These are phyloP conservation scores for Coelinius sp. DNA, from an alignment of 2,888 invertebrate genomes.

Conservation along the genomic window DNA sequence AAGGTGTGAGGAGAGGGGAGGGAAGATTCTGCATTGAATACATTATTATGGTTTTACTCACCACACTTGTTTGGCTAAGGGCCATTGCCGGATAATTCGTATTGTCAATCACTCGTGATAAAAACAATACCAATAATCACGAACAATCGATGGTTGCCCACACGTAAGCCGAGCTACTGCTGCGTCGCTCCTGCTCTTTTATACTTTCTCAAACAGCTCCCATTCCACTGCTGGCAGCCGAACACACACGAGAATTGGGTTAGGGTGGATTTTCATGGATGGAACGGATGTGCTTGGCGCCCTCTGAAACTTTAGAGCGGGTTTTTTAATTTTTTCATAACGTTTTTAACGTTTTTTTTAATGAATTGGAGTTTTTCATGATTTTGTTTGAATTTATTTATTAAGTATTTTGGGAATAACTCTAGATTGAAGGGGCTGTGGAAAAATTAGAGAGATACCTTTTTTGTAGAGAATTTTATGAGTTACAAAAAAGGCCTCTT, in stretches of 20 bases:
- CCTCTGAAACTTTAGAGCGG: background rate
- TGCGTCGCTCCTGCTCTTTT: constrained; percentile 66
- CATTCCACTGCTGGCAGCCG: constrained; percentile 53
- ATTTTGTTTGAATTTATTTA: too few species aligned
- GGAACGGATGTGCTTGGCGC: background rate
- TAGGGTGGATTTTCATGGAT: background rate
- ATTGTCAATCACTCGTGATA: constrained; percentile 61
- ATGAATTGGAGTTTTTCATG: too few species aligned
- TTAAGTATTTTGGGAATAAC: too few species aligned
- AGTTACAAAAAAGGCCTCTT: too few species aligned
- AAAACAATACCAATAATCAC: constrained; percentile 66
- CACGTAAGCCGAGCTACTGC: constrained; percentile 63
- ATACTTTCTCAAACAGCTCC: constrained; percentile 67
- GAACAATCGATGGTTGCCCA: constrained; percentile 59
- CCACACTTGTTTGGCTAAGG: constrained; percentile 81
- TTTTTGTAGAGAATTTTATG: too few species aligned
- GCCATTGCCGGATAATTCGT: constrained; percentile 74
- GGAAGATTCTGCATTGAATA: constrained; percentile 30
- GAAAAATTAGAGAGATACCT: too few species aligned
- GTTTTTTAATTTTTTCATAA: background rate
- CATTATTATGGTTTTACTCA: constrained; percentile 67
- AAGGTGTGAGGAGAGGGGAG: background rate
- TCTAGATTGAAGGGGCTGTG: too few species aligned
- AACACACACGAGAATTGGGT: background rate
- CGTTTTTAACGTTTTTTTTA: too few species aligned